Evolutionary conservation across 2,113 vertebrate genomes (phyloP).

Genomic region (Gavia stellata): DNA sequence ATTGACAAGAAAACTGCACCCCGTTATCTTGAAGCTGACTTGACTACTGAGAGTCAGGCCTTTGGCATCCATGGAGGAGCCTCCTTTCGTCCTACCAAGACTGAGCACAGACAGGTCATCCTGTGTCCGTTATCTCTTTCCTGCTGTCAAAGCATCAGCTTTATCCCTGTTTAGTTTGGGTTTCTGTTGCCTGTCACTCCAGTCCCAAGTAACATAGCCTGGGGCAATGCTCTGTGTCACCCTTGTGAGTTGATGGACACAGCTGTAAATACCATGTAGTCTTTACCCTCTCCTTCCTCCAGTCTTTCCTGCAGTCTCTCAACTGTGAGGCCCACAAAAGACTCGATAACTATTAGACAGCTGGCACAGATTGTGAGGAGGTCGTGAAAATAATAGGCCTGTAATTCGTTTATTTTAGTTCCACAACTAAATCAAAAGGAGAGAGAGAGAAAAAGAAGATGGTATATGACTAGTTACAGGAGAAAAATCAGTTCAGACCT

Average conservation of each 20-base stretch:
- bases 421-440: not conserved
- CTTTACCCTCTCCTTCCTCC: not conserved
- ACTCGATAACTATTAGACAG: not conserved
- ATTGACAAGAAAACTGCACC: not conserved
- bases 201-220: not conserved
- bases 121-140: not conserved
- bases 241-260: not conserved
- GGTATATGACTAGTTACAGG: not conserved
- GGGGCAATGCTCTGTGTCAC: not conserved
- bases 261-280: not conserved
- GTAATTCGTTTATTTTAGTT: not conserved
- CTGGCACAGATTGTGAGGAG: not conserved
- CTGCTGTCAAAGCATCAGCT: not conserved
- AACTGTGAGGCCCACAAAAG: not conserved
- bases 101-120: not conserved
- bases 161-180: not conserved
- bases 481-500: not conserved
- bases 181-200: not conserved
- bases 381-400: not conserved
- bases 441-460: not conserved
- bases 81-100: not conserved
- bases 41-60: not conserved
- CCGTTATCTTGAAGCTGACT: not conserved
- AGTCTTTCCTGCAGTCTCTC: not conserved
- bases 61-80: not conserved